Base-by-base conservation (phyloP, 2,888 invertebrate species). In the Hartigia nigra region DNA sequence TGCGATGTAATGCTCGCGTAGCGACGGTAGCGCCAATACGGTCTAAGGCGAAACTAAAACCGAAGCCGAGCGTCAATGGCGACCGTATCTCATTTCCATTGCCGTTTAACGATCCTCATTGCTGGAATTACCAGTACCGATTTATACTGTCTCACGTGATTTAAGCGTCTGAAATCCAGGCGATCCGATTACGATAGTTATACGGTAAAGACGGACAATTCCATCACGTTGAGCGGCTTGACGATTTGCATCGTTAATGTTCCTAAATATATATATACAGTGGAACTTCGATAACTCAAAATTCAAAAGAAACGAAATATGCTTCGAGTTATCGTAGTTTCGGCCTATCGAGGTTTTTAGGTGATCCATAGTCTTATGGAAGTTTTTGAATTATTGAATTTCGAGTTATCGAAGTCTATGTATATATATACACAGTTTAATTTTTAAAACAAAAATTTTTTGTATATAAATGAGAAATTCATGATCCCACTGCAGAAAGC, bases 1-100 rank as follows among this genome's bases (percentile, higher is more conserved):
- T 86, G 84, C 84, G 83, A 86, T 86, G 86, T 87, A 87, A 87
- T 86, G 85, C 84, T 81, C 81, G 55, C 23, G 9, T 74, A 69
- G 77, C 77, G 74, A 77, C 77, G 77, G 74, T 37, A 77, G 55
- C 55, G 55, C 55, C 55, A 55, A 9, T 55, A 23, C 55, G 55
- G 55, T 55, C 23, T 55, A 55, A 55, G 23, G 9, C 55, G 55
- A 55, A 55, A 55, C 55, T 55, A 55, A 55, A 55, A 14, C 55
- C 23, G 1, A 5, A 23, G 55, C 55, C 23, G 9, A 23, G 55
- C 55, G 55, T 23, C 55, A 55, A 23, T 14, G 55, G 55, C 55
- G 55, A 23, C 55, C 55, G 55, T 55, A 55, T 9, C 23, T 55
- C 55, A 55, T 55, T 55, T 9, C 55, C 23, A 55, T 2, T 23